These are phyloP conservation scores for Bradypodion ventrale DNA, from an alignment of 2,797 vertebrate genomes.

Conservation along the genomic window DNA sequence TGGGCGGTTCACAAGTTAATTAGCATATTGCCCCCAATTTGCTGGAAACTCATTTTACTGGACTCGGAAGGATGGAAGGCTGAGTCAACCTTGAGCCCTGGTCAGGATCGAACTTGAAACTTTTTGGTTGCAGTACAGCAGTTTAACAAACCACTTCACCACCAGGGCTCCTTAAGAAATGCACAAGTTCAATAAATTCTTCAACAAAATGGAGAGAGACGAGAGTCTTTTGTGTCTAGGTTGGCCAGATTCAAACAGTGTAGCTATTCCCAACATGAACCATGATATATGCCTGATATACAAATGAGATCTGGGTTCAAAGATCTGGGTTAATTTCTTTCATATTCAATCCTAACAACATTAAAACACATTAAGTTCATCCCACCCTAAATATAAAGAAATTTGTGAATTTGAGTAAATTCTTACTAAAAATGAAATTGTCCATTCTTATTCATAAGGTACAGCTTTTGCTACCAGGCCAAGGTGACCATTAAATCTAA, in stretches of 20 bases:
- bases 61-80: too few relatives aligned
- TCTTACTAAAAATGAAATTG: too few relatives aligned
- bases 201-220: not conserved
- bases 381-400: not conserved
- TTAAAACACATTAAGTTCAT: not conserved
- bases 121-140: too few relatives aligned
- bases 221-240: not conserved
- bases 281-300: not conserved
- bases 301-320: too few relatives aligned
- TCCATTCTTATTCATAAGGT: too few relatives aligned
- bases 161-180: not conserved
- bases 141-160: too few relatives aligned
- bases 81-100: too few relatives aligned
- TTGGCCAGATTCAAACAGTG: not conserved
- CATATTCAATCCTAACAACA: not conserved
- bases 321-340: too few relatives aligned
- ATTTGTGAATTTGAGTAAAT: not conserved
- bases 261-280: not conserved
- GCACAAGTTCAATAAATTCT: not conserved
- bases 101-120: too few relatives aligned
- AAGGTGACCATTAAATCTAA: not conserved
- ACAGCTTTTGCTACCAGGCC: not conserved
- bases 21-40: too few relatives aligned
- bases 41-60: too few relatives aligned
- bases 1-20: too few relatives aligned